These are phyloP conservation scores for Idaea aversata DNA, from an alignment of 2,888 invertebrate genomes.

Conservation along the genomic window DNA sequence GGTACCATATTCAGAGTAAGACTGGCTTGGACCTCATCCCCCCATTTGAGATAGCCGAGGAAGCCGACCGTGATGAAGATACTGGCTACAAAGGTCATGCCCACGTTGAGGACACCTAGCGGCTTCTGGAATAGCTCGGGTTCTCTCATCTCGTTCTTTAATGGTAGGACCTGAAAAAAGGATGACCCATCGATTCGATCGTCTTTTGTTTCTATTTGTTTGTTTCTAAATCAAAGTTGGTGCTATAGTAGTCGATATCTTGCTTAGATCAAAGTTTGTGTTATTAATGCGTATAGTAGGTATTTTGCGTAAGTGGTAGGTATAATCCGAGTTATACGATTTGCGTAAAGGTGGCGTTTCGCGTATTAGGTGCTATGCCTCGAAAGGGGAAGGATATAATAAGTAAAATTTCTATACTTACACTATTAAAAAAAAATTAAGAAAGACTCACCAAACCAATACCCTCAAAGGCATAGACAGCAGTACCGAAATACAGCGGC, in stretches of 20 bases:
- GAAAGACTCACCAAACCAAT: slow-evolving; percentile 87
- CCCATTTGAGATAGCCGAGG: slow-evolving; percentile 93
- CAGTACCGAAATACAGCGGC: slow-evolving; percentile 97
- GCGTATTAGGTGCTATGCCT: too few species aligned
- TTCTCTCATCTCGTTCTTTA: slow-evolving; percentile 94
- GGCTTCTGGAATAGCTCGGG: slow-evolving; percentile 89
- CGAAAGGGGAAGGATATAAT: too few species aligned
- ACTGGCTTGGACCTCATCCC: slow-evolving; percentile 89
- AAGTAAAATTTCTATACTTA: background rate
- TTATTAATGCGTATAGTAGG: too few species aligned
- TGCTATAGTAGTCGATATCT: too few species aligned
- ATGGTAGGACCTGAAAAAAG: slow-evolving; percentile 87
- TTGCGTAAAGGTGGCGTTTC: too few species aligned
- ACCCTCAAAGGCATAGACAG: slow-evolving; percentile 98
- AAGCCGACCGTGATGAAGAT: slow-evolving; percentile 92
- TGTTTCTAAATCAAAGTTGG: too few species aligned
- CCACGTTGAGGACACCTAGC: slow-evolving; percentile 93
- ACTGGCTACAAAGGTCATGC: slow-evolving; percentile 89
- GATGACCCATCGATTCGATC: too few species aligned
- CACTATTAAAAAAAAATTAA: background rate
- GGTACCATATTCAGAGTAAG: slow-evolving; percentile 92
- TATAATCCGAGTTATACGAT: too few species aligned
- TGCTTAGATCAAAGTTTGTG: too few species aligned
- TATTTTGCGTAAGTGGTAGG: too few species aligned
- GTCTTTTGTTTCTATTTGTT: too few species aligned